Base-by-base conservation (phyloP, 1,140 invertebrate genomes). In the Wasmannia auropunctata region DNA sequence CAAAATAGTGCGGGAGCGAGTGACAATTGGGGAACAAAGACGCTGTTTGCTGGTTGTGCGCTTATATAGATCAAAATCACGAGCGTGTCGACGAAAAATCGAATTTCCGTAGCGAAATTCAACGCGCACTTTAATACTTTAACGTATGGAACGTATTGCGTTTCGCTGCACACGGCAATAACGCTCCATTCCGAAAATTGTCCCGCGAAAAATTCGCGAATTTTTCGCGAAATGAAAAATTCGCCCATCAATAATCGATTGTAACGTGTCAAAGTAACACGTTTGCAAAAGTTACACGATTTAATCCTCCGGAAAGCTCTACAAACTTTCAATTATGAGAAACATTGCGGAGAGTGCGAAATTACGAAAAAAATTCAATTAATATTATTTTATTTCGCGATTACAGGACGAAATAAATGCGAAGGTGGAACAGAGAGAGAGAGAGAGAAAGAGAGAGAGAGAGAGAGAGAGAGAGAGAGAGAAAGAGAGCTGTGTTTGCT, bases 361-460 rank as follows among this genome's bases (percentile, higher is more conserved):
- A 74, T 43, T 37, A 16, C 14, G 16, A 75, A 31, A 75, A 31
- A 79, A 65, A 65, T 65, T 65, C 28, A 19, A 79, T 63, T 22
- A 40, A 76, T 19, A 60, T 49, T 65, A 79, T 79, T 65, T 51
- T 79, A 49, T 63, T 51, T 67, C 22, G 31, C 22, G 11, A 54
- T 67, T 69, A 69, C 43, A 4, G 49, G 8, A 25, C 14, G n/a
- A 67, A 63, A 49, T 49, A 77, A 63, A 63, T n/a, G 14, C 8
- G 10, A 37, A 40, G 0, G 34, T 40, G 16, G 2, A 25, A 19
- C 5, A 25, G 5, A 69, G 40, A 43, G 10, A 43, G 43, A 43
- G 43, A 43, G 40, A 43, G 43, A 43, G 40, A 43, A 11, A 43
- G 43, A 46, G 28, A 63, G 11, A 25, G 5, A 69, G 40, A 43